phyloP scores from a whole-genome alignment of 2,888 invertebrate species.

The Morpho deidamia region DNA sequence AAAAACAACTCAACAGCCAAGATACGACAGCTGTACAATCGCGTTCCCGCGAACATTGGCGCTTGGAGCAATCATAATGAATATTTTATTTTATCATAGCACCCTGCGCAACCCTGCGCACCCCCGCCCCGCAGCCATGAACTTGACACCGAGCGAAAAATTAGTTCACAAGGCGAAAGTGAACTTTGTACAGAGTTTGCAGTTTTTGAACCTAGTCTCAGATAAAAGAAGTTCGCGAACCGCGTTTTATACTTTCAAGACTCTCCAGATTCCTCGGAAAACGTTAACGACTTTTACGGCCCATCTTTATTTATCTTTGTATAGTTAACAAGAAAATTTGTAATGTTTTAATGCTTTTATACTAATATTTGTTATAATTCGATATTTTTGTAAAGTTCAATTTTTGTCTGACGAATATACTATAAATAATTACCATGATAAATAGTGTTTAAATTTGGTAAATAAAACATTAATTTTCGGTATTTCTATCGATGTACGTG shows the following conservation, averaged over 20 bases:
- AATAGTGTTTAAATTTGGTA: too few relatives aligned
- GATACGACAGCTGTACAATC: slow-evolving; percentile 32
- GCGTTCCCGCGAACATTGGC: slow-evolving; percentile 57
- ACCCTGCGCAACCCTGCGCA: slow-evolving; percentile 34
- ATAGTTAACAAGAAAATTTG: too few relatives aligned
- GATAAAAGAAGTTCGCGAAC: slow-evolving; percentile 64
- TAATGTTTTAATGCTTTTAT: too few relatives aligned
- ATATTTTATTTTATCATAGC: slow-evolving; percentile 76
- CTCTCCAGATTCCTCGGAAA: background rate
- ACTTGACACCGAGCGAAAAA: slow-evolving; percentile 77
- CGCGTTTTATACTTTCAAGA: slow-evolving; percentile 11
- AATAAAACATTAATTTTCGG: too few relatives aligned
- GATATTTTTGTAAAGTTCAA: too few relatives aligned
- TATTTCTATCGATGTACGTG: too few relatives aligned
- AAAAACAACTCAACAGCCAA: slow-evolving; percentile 36
- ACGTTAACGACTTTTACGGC: slow-evolving; percentile 2
- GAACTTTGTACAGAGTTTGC: slow-evolving; percentile 75
- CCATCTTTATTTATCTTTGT: background rate
- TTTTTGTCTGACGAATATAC: too few relatives aligned
- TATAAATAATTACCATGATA: too few relatives aligned
- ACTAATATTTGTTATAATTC: background rate
- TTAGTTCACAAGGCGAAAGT: slow-evolving; percentile 77
- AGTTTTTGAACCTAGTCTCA: slow-evolving; percentile 73
- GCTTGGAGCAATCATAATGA: slow-evolving; percentile 75
- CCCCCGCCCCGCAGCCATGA: slow-evolving; percentile 54